Evolutionary conservation across 2,888 invertebrate genomes (phyloP), one percentile per base, ranked within the genome.

Genomic region (Eristalis tenax): DNA sequence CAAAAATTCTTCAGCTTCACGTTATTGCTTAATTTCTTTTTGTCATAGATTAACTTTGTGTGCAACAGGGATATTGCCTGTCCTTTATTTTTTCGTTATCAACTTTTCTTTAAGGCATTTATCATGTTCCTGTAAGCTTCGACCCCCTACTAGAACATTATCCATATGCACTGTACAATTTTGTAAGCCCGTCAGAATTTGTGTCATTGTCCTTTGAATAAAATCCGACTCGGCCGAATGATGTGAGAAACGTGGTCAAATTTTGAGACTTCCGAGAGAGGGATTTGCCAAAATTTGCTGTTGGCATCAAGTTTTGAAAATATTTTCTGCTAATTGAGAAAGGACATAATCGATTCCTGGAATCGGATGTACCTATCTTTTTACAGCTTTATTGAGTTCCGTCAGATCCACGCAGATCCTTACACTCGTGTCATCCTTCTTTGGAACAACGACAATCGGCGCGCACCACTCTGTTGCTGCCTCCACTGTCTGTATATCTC

Each of bases 271-370:
- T 26, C 26, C 3, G 26, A 26, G 3, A 26, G 26, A 26, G 2
- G 26, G 3, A 26, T 26, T 26, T 26, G 26, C 26, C 1, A 63
- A 22, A 78, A 8, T 26, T 59, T 59, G 15, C 56, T 64, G 18
- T 79, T 64, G 23, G 79, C 71, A 65, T 71, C 71, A 10, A 79
- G 35, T 26, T 71, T 65, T 38, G 65, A 22, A 56, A 78, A 79
- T 64, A 65, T 1, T 15, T 66, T 71, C 79, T 56, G 79, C 11
- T 57, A 80, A 26, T 57, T 80, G 80, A 18, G 61, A 38, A 11
- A 73, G 26, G 13, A 38, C 64, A 40, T 77, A 56, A 32, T 77
- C 59, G 57, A 57, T 57, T 57, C 57, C 57, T 4, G 57, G 57
- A 8, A 57, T 57, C 23, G 22, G 57, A 57, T 57, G 22, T 57